These are phyloP conservation scores for Caenorhabditis becei DNA, from an alignment of 2,888 invertebrate genomes.

Conservation along the genomic window DNA sequence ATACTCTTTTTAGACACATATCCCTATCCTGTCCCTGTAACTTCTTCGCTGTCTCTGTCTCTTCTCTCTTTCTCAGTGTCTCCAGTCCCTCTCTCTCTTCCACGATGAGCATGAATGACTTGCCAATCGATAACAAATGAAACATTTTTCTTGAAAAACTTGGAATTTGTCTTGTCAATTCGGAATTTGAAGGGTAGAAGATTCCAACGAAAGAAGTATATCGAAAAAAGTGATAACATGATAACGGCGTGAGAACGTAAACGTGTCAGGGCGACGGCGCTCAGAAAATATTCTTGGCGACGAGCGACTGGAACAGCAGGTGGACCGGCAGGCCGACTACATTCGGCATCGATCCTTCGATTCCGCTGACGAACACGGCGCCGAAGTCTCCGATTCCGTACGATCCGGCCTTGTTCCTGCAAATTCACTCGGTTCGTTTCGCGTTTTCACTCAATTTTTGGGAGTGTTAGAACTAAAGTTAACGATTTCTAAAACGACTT, in stretches of 20 bases:
- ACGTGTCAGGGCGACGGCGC: not conserved
- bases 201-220: constrained; percentile 15
- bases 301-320: constrained; percentile 54
- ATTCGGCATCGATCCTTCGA: constrained; percentile 91
- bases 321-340: constrained; percentile 91
- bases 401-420: constrained; percentile 88
- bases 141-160: constrained; percentile 5
- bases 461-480: no score
- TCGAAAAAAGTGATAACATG: constrained; percentile 12
- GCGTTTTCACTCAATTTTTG: no score
- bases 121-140: constrained; percentile 43
- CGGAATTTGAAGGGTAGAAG: constrained; percentile 10
- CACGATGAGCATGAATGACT: constrained; percentile 36
- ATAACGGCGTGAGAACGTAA: constrained; percentile 17
- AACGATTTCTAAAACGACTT: no score
- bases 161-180: not conserved
- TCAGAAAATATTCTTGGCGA: constrained; percentile 55
- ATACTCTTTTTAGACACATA: constrained; percentile 34
- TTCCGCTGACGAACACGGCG: constrained; percentile 89
- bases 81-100: constrained; percentile 3
- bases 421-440: constrained; percentile 65
- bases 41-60: not conserved
- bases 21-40: constrained; percentile 27
- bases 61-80: constrained; percentile 12
- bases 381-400: constrained; percentile 93